These are phyloP conservation scores for Gallinago media DNA, from an alignment of 2,113 vertebrate genomes.

Conservation along the genomic window DNA sequence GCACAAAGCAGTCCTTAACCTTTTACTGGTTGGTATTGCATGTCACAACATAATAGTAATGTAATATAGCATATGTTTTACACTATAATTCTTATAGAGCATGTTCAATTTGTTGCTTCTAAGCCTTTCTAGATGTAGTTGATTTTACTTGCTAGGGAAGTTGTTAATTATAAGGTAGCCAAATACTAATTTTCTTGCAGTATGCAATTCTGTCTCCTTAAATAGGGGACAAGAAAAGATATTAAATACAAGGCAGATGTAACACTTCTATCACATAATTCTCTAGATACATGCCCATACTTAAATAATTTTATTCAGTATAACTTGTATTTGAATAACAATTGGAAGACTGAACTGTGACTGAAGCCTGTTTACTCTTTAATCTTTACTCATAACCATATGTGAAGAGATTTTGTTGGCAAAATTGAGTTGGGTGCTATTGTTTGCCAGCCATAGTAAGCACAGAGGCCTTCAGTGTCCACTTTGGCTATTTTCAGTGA, in stretches of 20 bases:
- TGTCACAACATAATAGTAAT: background rate
- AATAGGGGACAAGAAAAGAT: constrained; percentile 13
- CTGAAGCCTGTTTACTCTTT: background rate
- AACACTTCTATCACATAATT: background rate
- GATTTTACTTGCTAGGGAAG: constrained; percentile 53
- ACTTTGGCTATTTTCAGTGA: background rate
- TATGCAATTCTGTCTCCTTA: constrained; percentile 53
- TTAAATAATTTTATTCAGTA: background rate
- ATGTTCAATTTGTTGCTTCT: constrained; percentile 53
- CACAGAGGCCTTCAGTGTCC: background rate
- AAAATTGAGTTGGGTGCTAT: background rate
- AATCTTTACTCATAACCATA: background rate
- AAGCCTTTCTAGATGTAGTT: constrained; percentile 47
- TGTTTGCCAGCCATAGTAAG: background rate
- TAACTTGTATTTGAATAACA: background rate
- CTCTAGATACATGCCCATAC: background rate
- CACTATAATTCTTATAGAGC: constrained; percentile 35
- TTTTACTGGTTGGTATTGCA: background rate
- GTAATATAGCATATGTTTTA: constrained; percentile 14
- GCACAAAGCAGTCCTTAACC: background rate
- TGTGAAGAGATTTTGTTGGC: background rate
- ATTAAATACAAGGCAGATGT: background rate
- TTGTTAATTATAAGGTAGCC: constrained; percentile 65
- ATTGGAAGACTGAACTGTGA: background rate
- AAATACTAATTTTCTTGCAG: constrained; percentile 59